Evolutionary conservation across 2,888 invertebrate species (phyloP), one percentile per base, ranked within the genome.

Genomic region (Drosophila nr. perissopoda): DNA sequence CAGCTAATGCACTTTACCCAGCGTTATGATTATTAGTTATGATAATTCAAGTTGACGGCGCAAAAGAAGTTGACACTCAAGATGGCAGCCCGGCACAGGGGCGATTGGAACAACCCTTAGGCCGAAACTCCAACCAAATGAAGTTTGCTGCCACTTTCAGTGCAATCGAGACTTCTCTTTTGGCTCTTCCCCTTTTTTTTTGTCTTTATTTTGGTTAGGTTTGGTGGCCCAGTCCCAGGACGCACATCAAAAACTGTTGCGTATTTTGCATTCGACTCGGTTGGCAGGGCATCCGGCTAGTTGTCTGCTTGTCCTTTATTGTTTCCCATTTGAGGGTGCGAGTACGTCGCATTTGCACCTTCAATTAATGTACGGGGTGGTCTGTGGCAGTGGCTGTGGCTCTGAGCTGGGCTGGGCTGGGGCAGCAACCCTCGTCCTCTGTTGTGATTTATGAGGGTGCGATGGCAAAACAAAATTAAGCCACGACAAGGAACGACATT

Each of bases 381-480:
- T 60, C 65, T 60, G 56, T 49, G 59, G 31, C 42, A 31, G 49
- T 21, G 5, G 18, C 49, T 49, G 49, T 29, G 6, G 10, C 38
- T 40, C 18, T 31, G 31, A 0, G 13, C 29, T 40, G 40, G 1
- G n/a, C 6, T 54, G 53, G 36, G 5, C 27, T 36, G 72, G 67
- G 42, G 53, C 56, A 51, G 16, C 59, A 62, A 53, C 64, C 42
- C 70, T 66, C 79, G 70, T 71, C 58, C 68, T 79, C 56, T 68
- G 73, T 89, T 87, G 87, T 87, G 87, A 87, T 87, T 87, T 87
- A 87, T 87, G 90, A 89, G 90, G 90, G 90, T 87, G 79, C 79
- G 76, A 71, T 74, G 79, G 89, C 79, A 86, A 85, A 87, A 89
- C 89, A 90, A 87, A 90, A 87, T 87, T 90, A 89, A 90, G 89